These are phyloP conservation scores for Drosophila azteca DNA, from an alignment of 1,140 invertebrate species.

Conservation along the genomic window DNA sequence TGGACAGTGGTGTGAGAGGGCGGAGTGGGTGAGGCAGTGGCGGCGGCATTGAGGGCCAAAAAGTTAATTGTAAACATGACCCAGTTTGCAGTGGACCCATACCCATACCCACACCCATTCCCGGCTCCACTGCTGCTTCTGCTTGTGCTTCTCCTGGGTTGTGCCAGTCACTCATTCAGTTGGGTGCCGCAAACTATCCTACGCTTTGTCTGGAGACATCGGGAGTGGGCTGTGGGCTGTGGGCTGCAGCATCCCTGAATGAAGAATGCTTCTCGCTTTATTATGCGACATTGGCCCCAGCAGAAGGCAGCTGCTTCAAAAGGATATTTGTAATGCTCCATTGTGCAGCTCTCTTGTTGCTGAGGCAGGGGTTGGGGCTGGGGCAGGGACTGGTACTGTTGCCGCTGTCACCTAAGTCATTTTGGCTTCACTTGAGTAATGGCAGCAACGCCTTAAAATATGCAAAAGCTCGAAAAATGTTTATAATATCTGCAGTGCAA, in stretches of 20 bases:
- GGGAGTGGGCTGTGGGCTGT: conserved; percentile 11
- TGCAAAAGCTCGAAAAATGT: conserved; percentile 76
- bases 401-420: conserved; percentile 65
- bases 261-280: conserved; percentile 67
- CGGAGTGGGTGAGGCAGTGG: neutral
- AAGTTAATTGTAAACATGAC: conserved; percentile 82
- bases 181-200: conserved; percentile 13
- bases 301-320: conserved; percentile 43
- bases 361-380: neutral
- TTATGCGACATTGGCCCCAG: conserved; percentile 64
- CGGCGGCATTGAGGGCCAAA: conserved; percentile 43
- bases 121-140: neutral
- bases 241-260: conserved; percentile 36
- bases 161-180: conserved; percentile 30
- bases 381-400: conserved; percentile 6
- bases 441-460: conserved; percentile 61
- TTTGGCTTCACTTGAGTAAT: conserved; percentile 67
- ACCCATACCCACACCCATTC: conserved; percentile 8
- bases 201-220: conserved; percentile 46
- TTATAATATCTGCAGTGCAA: conserved; percentile 75
- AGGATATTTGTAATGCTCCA: conserved; percentile 69
- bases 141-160: conserved; percentile 8
- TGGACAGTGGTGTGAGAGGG: conserved; percentile 1
- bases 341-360: conserved; percentile 38
- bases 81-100: conserved; percentile 47